phyloP scores from a whole-genome alignment of 1,140 invertebrate genomes.

The Formica exsecta region DNA sequence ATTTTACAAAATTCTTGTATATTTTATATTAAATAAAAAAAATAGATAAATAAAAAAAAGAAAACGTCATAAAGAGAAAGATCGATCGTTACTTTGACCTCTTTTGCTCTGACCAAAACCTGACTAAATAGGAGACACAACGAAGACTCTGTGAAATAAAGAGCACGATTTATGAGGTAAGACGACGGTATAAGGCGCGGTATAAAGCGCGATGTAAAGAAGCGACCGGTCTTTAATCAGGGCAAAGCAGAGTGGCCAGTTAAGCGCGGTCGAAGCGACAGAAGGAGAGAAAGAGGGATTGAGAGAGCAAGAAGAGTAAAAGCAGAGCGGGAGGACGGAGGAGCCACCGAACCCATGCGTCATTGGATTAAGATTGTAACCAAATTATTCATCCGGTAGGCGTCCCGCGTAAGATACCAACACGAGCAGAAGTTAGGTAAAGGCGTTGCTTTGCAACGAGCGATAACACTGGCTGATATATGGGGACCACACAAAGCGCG shows the following conservation, averaged over 20 bases:
- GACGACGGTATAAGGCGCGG: not conserved
- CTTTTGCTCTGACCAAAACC: not conserved
- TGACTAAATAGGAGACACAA: not conserved
- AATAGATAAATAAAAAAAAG: not conserved
- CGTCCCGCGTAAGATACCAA: conserved; percentile 68
- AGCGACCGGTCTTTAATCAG: conserved; percentile 73
- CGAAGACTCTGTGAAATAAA: conserved; percentile 39
- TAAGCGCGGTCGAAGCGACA: conserved; percentile 7
- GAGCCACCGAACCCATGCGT: conserved; percentile 73
- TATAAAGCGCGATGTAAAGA: conserved; percentile 27
- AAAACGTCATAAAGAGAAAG: not conserved
- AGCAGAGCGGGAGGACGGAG: conserved; percentile 57
- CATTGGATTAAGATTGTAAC: conserved; percentile 81
- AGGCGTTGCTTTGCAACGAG: conserved; percentile 76
- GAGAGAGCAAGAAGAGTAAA: conserved; percentile 16
- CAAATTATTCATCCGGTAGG: conserved; percentile 79
- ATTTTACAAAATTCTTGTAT: not conserved
- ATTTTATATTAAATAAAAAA: not conserved
- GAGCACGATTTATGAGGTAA: conserved; percentile 63
- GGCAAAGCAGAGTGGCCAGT: conserved; percentile 61
- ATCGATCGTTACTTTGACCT: conserved; percentile 12
- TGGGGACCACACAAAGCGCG: conserved; percentile 81
- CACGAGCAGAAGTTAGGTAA: conserved; percentile 67
- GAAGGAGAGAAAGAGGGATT: conserved; percentile 19
- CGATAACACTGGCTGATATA: conserved; percentile 79